Percentiles rank a stretch among this genome's conserved stretches.
Evolutionary conservation across 2,797 vertebrate species (phyloP).

Genomic region (Echeneis naucrates): DNA sequence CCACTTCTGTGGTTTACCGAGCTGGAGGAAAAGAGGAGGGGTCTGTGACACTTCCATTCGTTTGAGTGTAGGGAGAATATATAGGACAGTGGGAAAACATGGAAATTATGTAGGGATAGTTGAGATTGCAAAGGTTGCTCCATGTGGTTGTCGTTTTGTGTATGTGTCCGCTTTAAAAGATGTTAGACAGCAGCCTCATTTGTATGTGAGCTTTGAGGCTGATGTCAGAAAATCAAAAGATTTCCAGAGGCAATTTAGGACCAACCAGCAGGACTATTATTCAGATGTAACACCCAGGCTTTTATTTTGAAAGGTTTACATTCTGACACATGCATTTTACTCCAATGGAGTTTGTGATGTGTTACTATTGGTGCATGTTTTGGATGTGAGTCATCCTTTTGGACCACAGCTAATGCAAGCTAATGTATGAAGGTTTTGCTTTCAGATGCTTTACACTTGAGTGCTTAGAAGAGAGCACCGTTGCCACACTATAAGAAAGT

Average conservation of each 20-base stretch:
- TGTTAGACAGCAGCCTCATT: not conserved
- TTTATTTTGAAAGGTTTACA: not conserved
- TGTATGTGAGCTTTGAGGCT: not conserved
- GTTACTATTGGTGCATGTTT: not conserved
- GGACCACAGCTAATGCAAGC: not conserved
- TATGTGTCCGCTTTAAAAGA: not conserved
- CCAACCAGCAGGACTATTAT: not conserved
- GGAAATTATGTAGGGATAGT: conserved; percentile 6
- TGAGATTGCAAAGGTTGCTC: not conserved
- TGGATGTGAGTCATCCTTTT: not conserved
- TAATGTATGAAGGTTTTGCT: not conserved
- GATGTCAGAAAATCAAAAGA: not conserved
- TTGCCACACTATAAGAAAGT: no score
- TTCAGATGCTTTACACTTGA: not conserved
- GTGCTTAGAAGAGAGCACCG: no score
- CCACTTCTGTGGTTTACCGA: conserved; percentile 30
- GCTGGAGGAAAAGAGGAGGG: not conserved
- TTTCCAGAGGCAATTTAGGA: not conserved
- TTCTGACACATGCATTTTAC: not conserved
- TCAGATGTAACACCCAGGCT: not conserved
- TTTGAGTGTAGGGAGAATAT: conserved; percentile 2
- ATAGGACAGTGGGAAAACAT: not conserved
- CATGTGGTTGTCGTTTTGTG: no score
- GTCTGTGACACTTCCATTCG: not conserved
- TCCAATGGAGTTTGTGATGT: not conserved